These are phyloP conservation scores for Zelostemma sp. DNA, from an alignment of 1,140 invertebrate species.

Conservation along the genomic window DNA sequence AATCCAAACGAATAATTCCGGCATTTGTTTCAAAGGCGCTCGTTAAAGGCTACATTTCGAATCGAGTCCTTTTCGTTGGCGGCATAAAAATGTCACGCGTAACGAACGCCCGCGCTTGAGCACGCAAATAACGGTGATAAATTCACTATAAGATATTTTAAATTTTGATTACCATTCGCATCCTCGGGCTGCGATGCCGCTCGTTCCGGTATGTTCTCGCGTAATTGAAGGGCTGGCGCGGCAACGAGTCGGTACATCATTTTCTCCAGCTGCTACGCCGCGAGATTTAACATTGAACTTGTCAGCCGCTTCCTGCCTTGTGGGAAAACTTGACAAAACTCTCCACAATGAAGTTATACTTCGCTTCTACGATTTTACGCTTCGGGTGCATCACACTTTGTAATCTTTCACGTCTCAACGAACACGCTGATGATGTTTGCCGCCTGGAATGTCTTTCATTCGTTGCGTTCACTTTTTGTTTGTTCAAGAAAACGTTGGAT, in stretches of 20 bases:
- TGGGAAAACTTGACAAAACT: not conserved
- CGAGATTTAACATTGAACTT: conserved; percentile 3
- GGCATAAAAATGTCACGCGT: not conserved
- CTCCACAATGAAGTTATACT: conserved; percentile 1
- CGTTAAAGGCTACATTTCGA: no score
- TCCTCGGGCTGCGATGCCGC: not conserved
- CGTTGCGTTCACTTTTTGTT: no score
- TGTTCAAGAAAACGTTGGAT: no score
- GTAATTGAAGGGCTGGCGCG: not conserved
- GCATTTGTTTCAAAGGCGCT: no score
- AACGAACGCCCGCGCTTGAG: not conserved
- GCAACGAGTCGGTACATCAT: not conserved
- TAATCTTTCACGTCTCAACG: not conserved
- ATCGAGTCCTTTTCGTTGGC: no score
- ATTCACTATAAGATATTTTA: not conserved
- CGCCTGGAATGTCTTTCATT: no score
- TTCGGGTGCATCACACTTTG: not conserved
- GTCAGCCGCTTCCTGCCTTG: not conserved
- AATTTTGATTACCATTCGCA: not conserved
- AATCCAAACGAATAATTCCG: no score
- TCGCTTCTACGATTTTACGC: not conserved
- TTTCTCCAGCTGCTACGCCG: not conserved
- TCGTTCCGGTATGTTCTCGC: conserved; percentile 4
- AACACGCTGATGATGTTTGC: not conserved
- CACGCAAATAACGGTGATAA: not conserved